Evolutionary conservation across 2,888 invertebrate genomes (phyloP), one percentile per base, ranked within the genome.

Genomic region (Lithophane ornitopus): DNA sequence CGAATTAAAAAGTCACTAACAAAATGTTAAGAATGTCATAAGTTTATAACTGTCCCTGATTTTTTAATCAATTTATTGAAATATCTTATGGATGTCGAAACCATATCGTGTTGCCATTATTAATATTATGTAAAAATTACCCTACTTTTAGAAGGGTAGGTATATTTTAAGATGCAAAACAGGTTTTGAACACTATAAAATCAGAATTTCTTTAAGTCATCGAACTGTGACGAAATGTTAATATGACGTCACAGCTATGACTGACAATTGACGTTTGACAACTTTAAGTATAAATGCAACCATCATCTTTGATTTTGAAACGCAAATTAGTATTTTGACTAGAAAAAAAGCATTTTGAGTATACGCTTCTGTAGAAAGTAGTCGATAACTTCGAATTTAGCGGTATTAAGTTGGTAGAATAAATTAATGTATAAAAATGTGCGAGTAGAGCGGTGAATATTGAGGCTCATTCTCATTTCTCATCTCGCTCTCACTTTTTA

Each of bases 271-370:
- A 75, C 77, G 66, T 85, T 84, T 56, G 70, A 81, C 65, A 84
- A 61, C 28, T 69, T 75, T 78, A 44, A 61, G 61, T 78, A 80
- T 89, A 90, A 90, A 89, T 90, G 90, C 90, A 89, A 82, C 70
- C 56, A 83, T 75, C 69, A 77, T 85, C 80, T 82, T 84, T 83
- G 82, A 78, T 84, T 81, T 82, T 74, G 80, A 79, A 83, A 83
- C 78, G 79, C 70, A 80, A 85, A 85, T 87, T 84, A 83, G 75
- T 86, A 85, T 85, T 85, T 90, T 92, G 92, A 92, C 92, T 92
- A 92, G 92, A 92, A 87, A 81, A 81, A 63, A 85, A 88, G 88
- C 85, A 86, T 88, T 86, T 85, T 77, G 83, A 87, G 83, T 88
- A 89, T 87, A 85, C 77, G 62, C 78, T 84, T 80, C 67, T 68